phyloP scores from a whole-genome alignment of 64 coral and sea anemone species.

The Pachyseris speciosa region DNA sequence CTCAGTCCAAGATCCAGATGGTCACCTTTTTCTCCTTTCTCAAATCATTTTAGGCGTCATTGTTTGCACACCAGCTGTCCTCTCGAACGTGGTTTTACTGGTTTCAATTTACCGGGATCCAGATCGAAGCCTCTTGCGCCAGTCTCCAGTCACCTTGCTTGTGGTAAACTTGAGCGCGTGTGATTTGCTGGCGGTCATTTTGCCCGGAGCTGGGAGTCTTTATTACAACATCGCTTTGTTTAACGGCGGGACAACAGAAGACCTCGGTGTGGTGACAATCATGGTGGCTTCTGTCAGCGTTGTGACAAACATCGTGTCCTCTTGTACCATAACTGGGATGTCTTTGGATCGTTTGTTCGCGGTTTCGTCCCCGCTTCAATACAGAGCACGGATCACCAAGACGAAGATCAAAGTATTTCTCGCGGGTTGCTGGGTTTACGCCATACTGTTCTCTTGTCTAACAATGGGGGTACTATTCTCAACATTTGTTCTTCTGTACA shows the following conservation, averaged over 20 bases:
- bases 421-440: background rate
- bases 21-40: background rate
- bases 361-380: background rate
- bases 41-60: background rate
- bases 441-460: background rate
- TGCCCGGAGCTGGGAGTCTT: background rate
- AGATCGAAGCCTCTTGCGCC: background rate
- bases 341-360: constrained; percentile 1
- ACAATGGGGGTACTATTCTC: background rate
- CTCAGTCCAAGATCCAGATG: background rate
- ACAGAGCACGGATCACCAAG: background rate
- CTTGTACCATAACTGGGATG: constrained; percentile 5
- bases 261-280: background rate
- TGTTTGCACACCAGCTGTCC: background rate
- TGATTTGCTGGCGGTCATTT: background rate
- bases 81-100: background rate
- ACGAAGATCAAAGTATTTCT: background rate
- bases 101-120: background rate
- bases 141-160: background rate
- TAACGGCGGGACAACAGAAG: background rate
- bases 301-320: background rate
- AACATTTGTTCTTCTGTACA: background rate
- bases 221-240: background rate
- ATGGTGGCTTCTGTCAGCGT: background rate
- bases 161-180: background rate